phyloP scores from a whole-genome alignment of 2,888 invertebrate species.

The Tipula unca region DNA sequence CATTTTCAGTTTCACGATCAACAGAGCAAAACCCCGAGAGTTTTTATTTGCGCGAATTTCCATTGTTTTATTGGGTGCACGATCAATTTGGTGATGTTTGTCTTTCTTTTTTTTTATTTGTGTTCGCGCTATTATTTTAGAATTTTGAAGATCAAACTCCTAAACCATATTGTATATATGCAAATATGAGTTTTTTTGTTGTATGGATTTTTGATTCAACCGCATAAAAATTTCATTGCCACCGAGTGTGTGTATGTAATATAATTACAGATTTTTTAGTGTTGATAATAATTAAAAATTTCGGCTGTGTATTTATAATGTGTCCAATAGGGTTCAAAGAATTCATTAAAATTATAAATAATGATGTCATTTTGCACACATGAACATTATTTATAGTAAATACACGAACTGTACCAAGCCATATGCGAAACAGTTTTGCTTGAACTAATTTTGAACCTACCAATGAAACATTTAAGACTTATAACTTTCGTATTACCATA shows the following conservation, averaged over 20 bases:
- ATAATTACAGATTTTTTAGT: not conserved
- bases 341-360: not conserved
- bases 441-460: not conserved
- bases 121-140: not conserved
- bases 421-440: not conserved
- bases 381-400: no score
- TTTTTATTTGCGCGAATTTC: not conserved
- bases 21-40: slow-evolving; percentile 15
- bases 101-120: not conserved
- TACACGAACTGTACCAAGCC: no score
- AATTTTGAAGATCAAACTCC: not conserved
- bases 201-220: not conserved
- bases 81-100: not conserved
- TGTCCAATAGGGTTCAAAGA: not conserved
- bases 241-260: not conserved
- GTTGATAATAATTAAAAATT: not conserved
- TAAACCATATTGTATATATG: not conserved
- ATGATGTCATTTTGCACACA: not conserved
- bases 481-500: not conserved
- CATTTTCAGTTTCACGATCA: slow-evolving; percentile 17
- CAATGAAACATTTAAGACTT: not conserved
- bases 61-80: not conserved
- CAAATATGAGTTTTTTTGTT: not conserved
- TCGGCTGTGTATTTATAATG: not conserved
- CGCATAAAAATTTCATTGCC: not conserved